Evolutionary conservation across 2,113 vertebrate genomes (phyloP), one percentile per base, ranked within the genome.

Genomic region (Callopanchax toddi): DNA sequence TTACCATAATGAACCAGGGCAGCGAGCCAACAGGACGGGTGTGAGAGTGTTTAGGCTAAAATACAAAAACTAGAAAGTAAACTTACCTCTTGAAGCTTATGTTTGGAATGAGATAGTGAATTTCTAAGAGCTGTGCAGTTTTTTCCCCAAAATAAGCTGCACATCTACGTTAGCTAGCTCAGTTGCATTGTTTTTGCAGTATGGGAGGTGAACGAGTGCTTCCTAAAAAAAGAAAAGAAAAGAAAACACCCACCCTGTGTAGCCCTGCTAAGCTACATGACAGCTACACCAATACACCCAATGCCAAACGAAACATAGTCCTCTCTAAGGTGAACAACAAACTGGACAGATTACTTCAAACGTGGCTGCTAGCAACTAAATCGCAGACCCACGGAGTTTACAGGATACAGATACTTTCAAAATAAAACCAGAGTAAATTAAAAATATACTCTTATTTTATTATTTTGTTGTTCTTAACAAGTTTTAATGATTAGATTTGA

Each of bases 131-230:
- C 1, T 13, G 11, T 7, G 16, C 43, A 57, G 3, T 11, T 8
- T 1, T 9, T 2, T 2, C 12, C 11, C 2, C 16, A 55, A n/a
- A 85, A 68, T 78, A 80, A 82, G 78, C 69, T 39, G 68, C 10
- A 53, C 67, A 48, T 34, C 16, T 51, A 60, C 50, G 62, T 42
- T 62, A 65, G 76, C 76, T 65, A 70, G 52, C 50, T 10, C 22
- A 21, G 17, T 18, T 32, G 29, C 29, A 32, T 43, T 11, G 17
- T 23, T 6, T 16, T 36, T 13, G 18, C 8, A 66, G 16, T 32
- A 8, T 29, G 13, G 2, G 36, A 20, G 15, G 9, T 11, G 32
- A 6, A 49, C 2, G 10, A n/a, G 5, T 1, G n/a, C 10, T 29
- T 56, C 10, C 16, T 5, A 3, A n/a, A 6, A 0, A 13, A 9